Evolutionary conservation across 2,888 invertebrate genomes (phyloP).

Genomic region (Drosophila buzzatii): DNA sequence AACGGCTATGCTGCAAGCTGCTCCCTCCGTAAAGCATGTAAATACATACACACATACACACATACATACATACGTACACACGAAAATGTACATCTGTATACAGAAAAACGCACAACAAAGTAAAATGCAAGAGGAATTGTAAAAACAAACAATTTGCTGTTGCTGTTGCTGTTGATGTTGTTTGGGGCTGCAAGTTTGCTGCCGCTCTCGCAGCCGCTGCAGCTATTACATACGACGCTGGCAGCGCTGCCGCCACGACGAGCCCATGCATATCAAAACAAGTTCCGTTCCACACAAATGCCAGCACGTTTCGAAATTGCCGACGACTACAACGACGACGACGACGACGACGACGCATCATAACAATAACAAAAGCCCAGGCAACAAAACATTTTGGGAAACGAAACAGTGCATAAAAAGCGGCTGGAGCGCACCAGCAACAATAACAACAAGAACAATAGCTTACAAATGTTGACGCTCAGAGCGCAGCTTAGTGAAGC

Average conservation of each 20-base stretch:
- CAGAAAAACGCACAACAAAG: slow-evolving; percentile 56
- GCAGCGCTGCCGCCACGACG: slow-evolving; percentile 42
- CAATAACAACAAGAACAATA: slow-evolving; percentile 39
- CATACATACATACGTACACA: slow-evolving; percentile 1
- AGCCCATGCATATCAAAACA: slow-evolving; percentile 75
- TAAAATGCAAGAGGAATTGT: slow-evolving; percentile 70
- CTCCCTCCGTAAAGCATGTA: slow-evolving; percentile 14
- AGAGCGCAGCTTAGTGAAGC: slow-evolving; percentile 29
- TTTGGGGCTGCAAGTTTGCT: slow-evolving; percentile 52
- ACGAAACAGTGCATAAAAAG: slow-evolving; percentile 59
- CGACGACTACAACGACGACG: slow-evolving; percentile 31
- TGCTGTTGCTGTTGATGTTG: slow-evolving; percentile 46
- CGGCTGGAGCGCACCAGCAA: slow-evolving; percentile 25
- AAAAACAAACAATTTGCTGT: slow-evolving; percentile 70
- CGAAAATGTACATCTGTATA: slow-evolving; percentile 1
- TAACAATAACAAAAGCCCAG: slow-evolving; percentile 73
- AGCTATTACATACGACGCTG: slow-evolving; percentile 26
- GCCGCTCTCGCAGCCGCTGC: slow-evolving; percentile 30
- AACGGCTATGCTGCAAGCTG: slow-evolving; percentile 45
- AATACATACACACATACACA: slow-evolving; percentile 1
- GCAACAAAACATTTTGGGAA: slow-evolving; percentile 66
- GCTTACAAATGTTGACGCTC: slow-evolving; percentile 35
- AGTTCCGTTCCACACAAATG: slow-evolving; percentile 79
- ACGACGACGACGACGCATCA: slow-evolving; percentile 66
- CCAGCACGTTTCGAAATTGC: slow-evolving; percentile 77